Evolutionary conservation across 2,113 vertebrate species (phyloP), one percentile per base, ranked within the genome.

Genomic region (Psittacus erithacus): DNA sequence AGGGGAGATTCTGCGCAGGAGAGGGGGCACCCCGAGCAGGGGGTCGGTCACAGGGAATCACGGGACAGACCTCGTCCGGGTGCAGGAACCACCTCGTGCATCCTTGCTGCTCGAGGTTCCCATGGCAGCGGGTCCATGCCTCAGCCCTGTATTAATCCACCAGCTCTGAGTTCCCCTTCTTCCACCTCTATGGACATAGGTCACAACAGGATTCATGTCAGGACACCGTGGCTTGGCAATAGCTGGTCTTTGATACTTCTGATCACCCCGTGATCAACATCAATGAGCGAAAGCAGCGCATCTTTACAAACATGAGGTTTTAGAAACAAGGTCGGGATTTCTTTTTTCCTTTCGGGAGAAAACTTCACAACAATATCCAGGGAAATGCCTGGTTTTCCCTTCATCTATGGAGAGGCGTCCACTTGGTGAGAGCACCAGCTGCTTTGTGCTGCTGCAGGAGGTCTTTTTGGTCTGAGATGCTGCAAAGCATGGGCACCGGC

Each of bases 171-270:
- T 74, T 7, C 22, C 52, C 12, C 11, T 1, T 68, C 64, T 65
- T 14, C 17, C 23, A 33, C 35, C 27, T 22, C 1, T 0, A 0
- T 43, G 44, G 55, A 35, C 38, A 25, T 2, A 1, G 47, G 20
- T 2, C 62, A 59, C 57, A 35, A 59, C 16, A 24, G 33, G 57
- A 16, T 33, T 38, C 31, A 0, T 2, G 13, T 1, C 2, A 1
- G 18, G n/a, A 17, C 35, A 6, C 57, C 2, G 3, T 4, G 49
- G 49, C 67, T 11, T 12, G 10, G 55, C 74, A 59, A 2, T 41
- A 22, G 27, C 4, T 39, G 11, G 16, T 14, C 7, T 83, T 77
- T 38, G 73, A 4, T 55, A 31, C 55, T 71, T 19, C 89, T 17
- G 20, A 18, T 12, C 67, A 17, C 57, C 60, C 60, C 11, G 33